Base-by-base conservation (phyloP, 2,888 invertebrate species). In the Drosophila dives region DNA sequence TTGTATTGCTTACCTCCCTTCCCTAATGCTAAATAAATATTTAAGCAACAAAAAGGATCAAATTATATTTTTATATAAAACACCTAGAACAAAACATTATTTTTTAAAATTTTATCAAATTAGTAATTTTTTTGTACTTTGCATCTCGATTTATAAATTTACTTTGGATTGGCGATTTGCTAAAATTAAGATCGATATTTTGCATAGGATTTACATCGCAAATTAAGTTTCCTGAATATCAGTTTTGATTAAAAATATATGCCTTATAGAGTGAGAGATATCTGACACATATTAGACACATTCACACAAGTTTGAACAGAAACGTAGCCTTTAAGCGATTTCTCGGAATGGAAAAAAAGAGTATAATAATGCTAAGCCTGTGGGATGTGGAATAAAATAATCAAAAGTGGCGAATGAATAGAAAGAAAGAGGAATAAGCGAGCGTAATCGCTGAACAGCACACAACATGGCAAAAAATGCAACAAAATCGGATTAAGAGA, bases 401-500 rank as follows among this genome's bases (percentile, higher is more conserved):
- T 88, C 83, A 84, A 80, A 76, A 67, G 75, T 69, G 61, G 42
- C 20, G 53, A 69, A 62, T 54, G 36, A 64, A 53, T 56, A 59
- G 53, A 64, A 56, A 68, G 58, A 64, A 55, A 66, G 53, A 59
- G 72, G 63, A 76, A 72, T 80, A 73, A 80, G 62, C 67, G 64
- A 68, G 72, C 75, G 74, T 80, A 86, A 90, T 87, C 90, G 80
- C 75, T 80, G 73, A 60, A 67, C 68, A 80, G 62, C 81, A 80
- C 60, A 72, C 63, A 78, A 63, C 75, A 71, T 83, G 72, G 83
- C 63, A 74, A 86, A 85, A 29, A 88, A 81, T 75, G 81, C 83
- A 81, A 72, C 81, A 70, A 83, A 86, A 86, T 86, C 88, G 86
- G 86, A 90, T 86, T 86, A 89, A 88, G 79, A 81, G 83, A 79